Conservation (phyloP, 2,797 vertebrate species). For the Helicolenus hilgendorfi region DNA sequence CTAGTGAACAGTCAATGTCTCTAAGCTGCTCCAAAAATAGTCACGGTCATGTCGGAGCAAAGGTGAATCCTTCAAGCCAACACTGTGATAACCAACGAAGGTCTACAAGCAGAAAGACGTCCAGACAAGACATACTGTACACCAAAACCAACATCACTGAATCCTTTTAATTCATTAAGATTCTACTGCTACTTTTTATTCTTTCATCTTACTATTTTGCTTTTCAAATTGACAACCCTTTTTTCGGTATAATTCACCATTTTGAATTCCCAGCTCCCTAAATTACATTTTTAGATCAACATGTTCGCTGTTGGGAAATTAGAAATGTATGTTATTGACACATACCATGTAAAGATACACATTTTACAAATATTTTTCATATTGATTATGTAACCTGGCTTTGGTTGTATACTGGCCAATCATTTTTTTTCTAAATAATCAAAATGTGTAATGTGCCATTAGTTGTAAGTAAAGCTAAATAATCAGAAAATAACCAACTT, state of each 20-base stretch:
- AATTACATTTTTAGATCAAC: not conserved
- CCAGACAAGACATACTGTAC: slow-evolving; percentile 14
- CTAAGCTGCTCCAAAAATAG: slow-evolving; percentile 86
- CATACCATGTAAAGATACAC: not conserved
- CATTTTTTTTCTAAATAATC: not conserved
- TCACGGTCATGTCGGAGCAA: slow-evolving; percentile 61
- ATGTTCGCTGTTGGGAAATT: not conserved
- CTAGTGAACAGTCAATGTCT: slow-evolving; percentile 47
- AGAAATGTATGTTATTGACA: slow-evolving; percentile 19
- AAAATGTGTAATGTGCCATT: not conserved
- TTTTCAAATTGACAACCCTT: slow-evolving; percentile 14
- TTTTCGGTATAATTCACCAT: not conserved
- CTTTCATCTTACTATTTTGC: slow-evolving; percentile 9
- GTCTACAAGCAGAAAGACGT: slow-evolving; percentile 19
- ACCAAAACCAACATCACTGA: slow-evolving; percentile 15
- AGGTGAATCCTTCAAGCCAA: slow-evolving; percentile 66
- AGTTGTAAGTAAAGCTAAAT: not conserved
- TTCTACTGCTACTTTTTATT: not conserved
- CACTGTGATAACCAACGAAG: slow-evolving; percentile 26
- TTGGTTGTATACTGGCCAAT: not conserved
- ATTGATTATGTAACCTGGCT: not conserved
- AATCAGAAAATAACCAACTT: not conserved
- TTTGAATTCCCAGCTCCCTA: not conserved
- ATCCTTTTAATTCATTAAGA: slow-evolving; percentile 6
- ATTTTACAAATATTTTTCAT: slow-evolving; percentile 5